A percentile compares a stretch with the other conserved stretches of the same genome.
Conservation (phyloP, 35 echinoderm and acorn worm species). For the Heliocidaris tuberculata region DNA sequence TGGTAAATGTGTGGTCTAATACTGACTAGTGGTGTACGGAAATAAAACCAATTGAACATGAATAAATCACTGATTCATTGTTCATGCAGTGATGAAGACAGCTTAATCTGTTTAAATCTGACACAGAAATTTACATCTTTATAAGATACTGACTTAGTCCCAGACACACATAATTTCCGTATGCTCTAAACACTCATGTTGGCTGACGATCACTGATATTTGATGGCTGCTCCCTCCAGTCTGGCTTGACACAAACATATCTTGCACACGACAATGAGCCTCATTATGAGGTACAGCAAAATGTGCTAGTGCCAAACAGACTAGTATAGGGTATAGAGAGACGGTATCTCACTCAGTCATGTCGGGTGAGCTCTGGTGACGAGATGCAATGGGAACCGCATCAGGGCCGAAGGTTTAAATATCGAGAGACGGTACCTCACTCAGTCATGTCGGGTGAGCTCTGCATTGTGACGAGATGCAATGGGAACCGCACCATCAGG, state of each 20-base stretch:
- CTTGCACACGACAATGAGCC: slow-evolving; percentile 20
- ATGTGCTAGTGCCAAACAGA: slow-evolving; percentile 54
- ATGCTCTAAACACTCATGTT: background rate
- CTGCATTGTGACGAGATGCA: background rate
- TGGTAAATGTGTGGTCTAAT: too few relatives aligned
- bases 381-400: background rate
- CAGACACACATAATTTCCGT: background rate
- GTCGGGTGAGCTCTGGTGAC: background rate
- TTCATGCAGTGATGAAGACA: too few relatives aligned
- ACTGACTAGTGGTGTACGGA: too few relatives aligned
- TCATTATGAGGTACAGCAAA: slow-evolving; percentile 22
- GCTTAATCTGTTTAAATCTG: too few relatives aligned
- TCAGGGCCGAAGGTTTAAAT: background rate
- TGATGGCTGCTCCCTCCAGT: slow-evolving; percentile 7
- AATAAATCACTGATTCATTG: too few relatives aligned
- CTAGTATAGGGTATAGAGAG: background rate
- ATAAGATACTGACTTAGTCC: background rate
- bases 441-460: background rate
- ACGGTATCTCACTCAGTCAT: background rate
- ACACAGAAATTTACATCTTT: background rate
- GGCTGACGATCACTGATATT: background rate
- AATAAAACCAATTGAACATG: too few relatives aligned
- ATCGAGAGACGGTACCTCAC: background rate
- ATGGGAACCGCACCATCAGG: background rate
- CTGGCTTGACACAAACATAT: slow-evolving; percentile 36